Percentiles rank a stretch among this genome's conserved stretches.
Evolutionary conservation across 2,888 invertebrate species (phyloP).

Genomic region (Sinohyriopsis cumingii): DNA sequence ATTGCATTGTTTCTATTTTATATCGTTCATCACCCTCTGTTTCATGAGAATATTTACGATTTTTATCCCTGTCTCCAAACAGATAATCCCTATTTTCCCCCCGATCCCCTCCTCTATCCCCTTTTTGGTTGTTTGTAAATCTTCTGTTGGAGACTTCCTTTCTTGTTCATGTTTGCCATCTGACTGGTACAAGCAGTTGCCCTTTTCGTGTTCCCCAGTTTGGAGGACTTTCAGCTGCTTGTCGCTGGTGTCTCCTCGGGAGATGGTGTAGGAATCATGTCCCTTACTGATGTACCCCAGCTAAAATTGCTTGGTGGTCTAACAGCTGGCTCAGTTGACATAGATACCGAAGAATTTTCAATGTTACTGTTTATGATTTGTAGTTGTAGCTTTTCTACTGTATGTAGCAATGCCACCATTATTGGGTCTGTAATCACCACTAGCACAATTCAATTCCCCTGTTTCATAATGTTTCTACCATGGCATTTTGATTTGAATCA

Average conservation of each 20-base stretch:
- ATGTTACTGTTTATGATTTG: conserved; percentile 5
- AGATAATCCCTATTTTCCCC: neutral
- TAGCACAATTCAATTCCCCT: neutral
- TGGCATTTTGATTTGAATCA: neutral
- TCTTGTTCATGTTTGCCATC: conserved; percentile 5
- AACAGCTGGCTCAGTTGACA: conserved; percentile 11
- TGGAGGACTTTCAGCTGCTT: conserved; percentile 17
- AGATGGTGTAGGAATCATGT: conserved; percentile 32
- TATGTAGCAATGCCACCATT: no score
- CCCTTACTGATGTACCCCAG: conserved; percentile 18
- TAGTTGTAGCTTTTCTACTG: neutral
- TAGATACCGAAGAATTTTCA: no score
- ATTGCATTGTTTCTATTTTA: conserved; percentile 19
- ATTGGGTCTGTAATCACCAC: no score
- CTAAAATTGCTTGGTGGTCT: conserved; percentile 4
- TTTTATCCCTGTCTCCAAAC: conserved; percentile 4
- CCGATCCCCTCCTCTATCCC: conserved; percentile 4
- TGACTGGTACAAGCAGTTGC: conserved; percentile 4
- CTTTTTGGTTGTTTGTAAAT: conserved; percentile 26
- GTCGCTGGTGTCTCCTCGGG: conserved; percentile 16
- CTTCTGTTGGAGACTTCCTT: no score
- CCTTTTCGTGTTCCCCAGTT: conserved; percentile 30
- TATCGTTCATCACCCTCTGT: conserved; percentile 13
- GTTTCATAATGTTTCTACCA: neutral
- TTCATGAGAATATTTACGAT: neutral